Conservation (phyloP, 2,113 vertebrate species). For the Atherinomorus stipes region DNA sequence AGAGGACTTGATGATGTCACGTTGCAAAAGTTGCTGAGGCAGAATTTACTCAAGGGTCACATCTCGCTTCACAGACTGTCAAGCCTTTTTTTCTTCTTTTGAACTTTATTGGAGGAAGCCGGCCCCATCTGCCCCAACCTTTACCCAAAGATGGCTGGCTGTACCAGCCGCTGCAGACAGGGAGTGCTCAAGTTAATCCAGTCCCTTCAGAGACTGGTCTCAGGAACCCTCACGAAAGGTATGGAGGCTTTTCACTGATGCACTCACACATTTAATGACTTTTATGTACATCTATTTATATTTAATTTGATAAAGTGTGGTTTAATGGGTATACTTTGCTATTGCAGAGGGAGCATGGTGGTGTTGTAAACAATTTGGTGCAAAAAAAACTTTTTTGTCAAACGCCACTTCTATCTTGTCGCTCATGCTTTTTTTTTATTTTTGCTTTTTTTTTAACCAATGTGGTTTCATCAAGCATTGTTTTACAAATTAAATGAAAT, state of each 20-base stretch:
- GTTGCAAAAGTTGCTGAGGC: constrained; percentile 16
- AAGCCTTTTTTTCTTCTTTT: not conserved
- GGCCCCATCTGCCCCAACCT: constrained; percentile 5
- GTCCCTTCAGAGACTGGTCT: constrained; percentile 90
- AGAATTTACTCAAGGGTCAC: constrained; percentile 1
- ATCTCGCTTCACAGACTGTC: not conserved
- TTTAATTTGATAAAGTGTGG: not conserved
- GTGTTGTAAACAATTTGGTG: not conserved
- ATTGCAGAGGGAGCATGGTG: too few relatives aligned
- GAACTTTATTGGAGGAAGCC: constrained; percentile 24
- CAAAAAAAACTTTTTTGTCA: too few relatives aligned
- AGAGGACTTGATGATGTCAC: constrained; percentile 32
- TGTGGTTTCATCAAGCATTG: too few relatives aligned
- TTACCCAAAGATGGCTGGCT: constrained; percentile 87
- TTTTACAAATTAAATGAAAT: too few relatives aligned
- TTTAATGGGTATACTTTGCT: not conserved
- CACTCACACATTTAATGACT: not conserved
- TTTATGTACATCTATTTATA: not conserved
- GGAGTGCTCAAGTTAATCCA: constrained; percentile 91
- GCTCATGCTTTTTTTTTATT: too few relatives aligned
- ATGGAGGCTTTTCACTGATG: constrained; percentile 49
- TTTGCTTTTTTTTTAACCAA: too few relatives aligned
- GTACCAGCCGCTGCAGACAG: constrained; percentile 89
- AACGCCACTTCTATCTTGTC: too few relatives aligned
- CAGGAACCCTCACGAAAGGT: constrained; percentile 95